Conservation (phyloP, 2,888 invertebrate species). For the Tachystola acroxantha region DNA sequence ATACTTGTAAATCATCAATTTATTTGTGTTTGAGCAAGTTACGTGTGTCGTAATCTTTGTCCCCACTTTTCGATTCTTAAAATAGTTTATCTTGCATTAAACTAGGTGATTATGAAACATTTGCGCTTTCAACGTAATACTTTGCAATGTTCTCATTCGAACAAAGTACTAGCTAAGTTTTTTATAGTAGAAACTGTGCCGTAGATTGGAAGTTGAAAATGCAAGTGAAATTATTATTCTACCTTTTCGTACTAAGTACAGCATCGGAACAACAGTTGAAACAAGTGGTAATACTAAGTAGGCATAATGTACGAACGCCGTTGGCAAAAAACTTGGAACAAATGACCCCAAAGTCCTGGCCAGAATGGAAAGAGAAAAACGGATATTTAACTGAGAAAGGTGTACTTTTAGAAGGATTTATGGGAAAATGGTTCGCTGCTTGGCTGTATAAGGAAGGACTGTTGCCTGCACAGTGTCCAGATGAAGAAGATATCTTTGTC, state of each 20-base stretch:
- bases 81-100: background rate
- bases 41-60: background rate
- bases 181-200: background rate
- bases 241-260: background rate
- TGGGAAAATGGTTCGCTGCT: conserved; percentile 43
- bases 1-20: no score
- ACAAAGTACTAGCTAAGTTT: background rate
- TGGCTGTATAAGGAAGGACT: conserved; percentile 42
- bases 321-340: conserved; percentile 39
- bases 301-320: conserved; percentile 57
- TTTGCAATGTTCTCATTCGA: background rate
- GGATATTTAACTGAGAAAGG: conserved; percentile 55
- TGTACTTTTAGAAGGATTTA: conserved; percentile 44
- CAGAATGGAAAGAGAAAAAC: conserved; percentile 42
- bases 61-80: background rate
- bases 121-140: background rate
- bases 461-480: conserved; percentile 35
- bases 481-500: conserved; percentile 43
- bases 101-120: background rate
- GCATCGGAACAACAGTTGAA: conserved; percentile 19
- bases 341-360: conserved; percentile 48
- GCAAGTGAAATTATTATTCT: background rate
- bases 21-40: no score
- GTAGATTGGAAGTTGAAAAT: background rate
- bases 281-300: conserved; percentile 50